These are phyloP conservation scores for Prionailurus viverrinus DNA, from an alignment of 2,113 vertebrate genomes.

Conservation along the genomic window DNA sequence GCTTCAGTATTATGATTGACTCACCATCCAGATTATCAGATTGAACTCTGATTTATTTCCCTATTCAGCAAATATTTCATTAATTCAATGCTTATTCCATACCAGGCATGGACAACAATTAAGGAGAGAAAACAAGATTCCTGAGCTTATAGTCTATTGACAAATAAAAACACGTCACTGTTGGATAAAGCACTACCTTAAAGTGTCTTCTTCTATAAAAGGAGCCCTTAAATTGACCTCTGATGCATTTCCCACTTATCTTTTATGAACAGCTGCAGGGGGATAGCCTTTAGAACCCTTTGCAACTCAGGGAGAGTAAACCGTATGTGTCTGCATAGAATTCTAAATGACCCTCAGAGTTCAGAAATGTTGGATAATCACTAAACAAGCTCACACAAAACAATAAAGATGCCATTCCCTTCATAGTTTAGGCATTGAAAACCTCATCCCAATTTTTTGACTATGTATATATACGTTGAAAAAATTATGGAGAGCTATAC, in stretches of 20 bases:
- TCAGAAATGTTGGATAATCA: not conserved
- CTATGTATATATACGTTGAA: not conserved
- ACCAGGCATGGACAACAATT: not conserved
- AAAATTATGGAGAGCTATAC: not conserved
- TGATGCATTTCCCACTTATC: not conserved
- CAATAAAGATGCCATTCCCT: constrained; percentile 9
- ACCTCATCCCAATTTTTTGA: not conserved
- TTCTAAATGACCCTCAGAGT: not conserved
- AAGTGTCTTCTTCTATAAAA: constrained; percentile 19
- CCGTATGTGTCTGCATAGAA: not conserved
- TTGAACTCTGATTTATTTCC: constrained; percentile 10
- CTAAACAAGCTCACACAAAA: not conserved
- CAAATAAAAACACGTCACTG: not conserved
- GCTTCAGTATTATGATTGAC: not conserved
- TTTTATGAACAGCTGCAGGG: not conserved
- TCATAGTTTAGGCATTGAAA: not conserved
- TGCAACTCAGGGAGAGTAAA: not conserved
- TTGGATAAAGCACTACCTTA: not conserved
- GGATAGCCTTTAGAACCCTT: not conserved
- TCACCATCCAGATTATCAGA: not conserved
- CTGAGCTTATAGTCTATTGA: not conserved
- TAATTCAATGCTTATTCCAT: not conserved
- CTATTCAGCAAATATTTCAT: not conserved
- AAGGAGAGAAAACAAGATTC: not conserved
- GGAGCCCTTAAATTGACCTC: not conserved